phyloP scores from a whole-genome alignment of 2,113 vertebrate species.

The Actenoides lindsayi region DNA sequence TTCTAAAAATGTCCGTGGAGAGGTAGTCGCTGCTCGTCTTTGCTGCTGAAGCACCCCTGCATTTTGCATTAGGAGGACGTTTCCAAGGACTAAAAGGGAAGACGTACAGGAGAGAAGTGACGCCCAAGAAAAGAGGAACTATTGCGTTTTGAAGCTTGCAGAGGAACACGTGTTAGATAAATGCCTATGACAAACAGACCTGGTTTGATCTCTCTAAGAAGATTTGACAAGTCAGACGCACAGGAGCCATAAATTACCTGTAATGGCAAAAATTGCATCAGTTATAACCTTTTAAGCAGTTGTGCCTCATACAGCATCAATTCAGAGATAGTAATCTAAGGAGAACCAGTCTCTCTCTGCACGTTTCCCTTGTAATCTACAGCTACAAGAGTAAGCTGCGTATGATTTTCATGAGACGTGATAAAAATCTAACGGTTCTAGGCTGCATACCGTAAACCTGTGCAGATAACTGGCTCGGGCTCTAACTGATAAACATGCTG shows the following conservation, averaged over 20 bases:
- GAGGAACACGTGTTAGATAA: slow-evolving; percentile 48
- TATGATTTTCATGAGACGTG: slow-evolving; percentile 46
- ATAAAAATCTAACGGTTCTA: slow-evolving; percentile 67
- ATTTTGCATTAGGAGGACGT: slow-evolving; percentile 54
- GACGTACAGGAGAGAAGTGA: background rate
- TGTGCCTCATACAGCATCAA: slow-evolving; percentile 53
- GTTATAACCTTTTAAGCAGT: slow-evolving; percentile 67
- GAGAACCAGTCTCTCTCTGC: slow-evolving; percentile 35
- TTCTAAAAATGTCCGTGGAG: slow-evolving; percentile 39
- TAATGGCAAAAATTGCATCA: slow-evolving; percentile 69
- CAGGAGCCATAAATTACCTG: slow-evolving; percentile 66
- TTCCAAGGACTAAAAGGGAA: slow-evolving; percentile 52
- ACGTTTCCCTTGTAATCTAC: slow-evolving; percentile 21
- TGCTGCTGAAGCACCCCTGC: slow-evolving; percentile 27
- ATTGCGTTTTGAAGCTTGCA: slow-evolving; percentile 39
- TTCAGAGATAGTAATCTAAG: slow-evolving; percentile 57
- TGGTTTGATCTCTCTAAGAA: slow-evolving; percentile 67
- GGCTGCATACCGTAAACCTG: slow-evolving; percentile 23
- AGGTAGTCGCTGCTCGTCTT: slow-evolving; percentile 22
- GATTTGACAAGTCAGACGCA: slow-evolving; percentile 63
- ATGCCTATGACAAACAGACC: slow-evolving; percentile 46
- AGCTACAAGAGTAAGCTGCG: slow-evolving; percentile 38
- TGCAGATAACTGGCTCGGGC: slow-evolving; percentile 45
- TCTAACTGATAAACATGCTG: slow-evolving; percentile 38
- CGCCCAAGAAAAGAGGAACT: slow-evolving; percentile 58